These are phyloP conservation scores for Gymnobelideus leadbeateri DNA, from an alignment of 2,113 vertebrate species.

Conservation along the genomic window DNA sequence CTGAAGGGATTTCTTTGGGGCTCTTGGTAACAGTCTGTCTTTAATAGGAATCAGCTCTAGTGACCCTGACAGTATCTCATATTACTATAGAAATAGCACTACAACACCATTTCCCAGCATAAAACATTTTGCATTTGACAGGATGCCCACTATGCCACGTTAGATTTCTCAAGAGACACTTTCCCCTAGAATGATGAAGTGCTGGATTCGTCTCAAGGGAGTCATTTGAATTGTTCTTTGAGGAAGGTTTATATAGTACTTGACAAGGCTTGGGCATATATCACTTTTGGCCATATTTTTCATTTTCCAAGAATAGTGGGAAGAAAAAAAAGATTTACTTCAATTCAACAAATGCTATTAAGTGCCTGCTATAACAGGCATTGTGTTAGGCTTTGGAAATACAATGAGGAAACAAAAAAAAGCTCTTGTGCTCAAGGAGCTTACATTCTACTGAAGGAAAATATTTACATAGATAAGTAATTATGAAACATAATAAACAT, in stretches of 20 bases:
- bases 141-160: not conserved
- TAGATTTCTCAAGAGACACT: slow-evolving; percentile 12
- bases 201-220: not conserved
- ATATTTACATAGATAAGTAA: not conserved
- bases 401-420: not conserved
- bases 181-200: not conserved
- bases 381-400: not conserved
- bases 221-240: not conserved
- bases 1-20: not conserved
- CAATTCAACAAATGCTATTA: not conserved
- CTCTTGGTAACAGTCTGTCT: not conserved
- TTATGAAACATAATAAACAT: not conserved
- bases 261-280: not conserved
- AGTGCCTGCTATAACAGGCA: not conserved
- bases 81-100: not conserved
- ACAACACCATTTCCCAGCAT: not conserved
- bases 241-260: not conserved
- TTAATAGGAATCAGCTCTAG: not conserved
- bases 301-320: not conserved
- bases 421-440: not conserved
- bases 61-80: not conserved
- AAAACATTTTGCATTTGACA: slow-evolving; percentile 18
- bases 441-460: not conserved
- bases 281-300: slow-evolving; percentile 11
- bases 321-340: not conserved